Conservation (phyloP, 2,797 vertebrate genomes). For the Darevskia nairensis region DNA sequence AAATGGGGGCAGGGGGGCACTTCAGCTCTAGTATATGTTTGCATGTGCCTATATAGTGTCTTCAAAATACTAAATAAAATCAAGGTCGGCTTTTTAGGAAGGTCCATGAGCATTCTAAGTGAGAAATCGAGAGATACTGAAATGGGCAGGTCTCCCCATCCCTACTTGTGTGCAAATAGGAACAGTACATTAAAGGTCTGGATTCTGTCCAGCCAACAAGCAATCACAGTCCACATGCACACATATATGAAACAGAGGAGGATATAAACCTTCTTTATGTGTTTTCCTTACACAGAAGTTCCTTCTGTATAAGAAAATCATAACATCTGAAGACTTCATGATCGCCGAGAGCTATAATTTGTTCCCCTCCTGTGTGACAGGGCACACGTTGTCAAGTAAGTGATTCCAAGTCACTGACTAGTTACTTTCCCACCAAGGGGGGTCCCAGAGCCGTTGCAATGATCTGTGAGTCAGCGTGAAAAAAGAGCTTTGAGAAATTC, state of each 20-base stretch:
- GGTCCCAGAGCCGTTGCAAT: neutral
- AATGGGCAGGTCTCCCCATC: too few species aligned
- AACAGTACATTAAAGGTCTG: neutral
- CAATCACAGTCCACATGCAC: neutral
- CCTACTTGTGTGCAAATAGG: neutral
- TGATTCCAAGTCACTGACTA: constrained; percentile 17
- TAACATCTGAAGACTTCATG: neutral
- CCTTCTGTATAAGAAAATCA: neutral
- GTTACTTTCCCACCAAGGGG: constrained; percentile 37
- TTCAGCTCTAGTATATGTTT: too few species aligned
- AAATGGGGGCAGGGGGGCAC: neutral
- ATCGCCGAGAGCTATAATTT: neutral
- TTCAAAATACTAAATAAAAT: too few species aligned
- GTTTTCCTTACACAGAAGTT: neutral
- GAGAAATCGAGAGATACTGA: too few species aligned
- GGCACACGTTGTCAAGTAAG: constrained; percentile 7
- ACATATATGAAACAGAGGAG: neutral
- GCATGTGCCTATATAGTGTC: neutral
- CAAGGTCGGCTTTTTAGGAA: neutral
- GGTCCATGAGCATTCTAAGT: neutral
- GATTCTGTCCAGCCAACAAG: neutral
- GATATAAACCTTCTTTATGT: neutral
- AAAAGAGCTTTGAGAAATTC: constrained; percentile 37
- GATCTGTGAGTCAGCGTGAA: constrained; percentile 38
- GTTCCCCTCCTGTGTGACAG: constrained; percentile 1